Conservation (phyloP, 1,140 invertebrate genomes). For the Steinernema feltiae region DNA sequence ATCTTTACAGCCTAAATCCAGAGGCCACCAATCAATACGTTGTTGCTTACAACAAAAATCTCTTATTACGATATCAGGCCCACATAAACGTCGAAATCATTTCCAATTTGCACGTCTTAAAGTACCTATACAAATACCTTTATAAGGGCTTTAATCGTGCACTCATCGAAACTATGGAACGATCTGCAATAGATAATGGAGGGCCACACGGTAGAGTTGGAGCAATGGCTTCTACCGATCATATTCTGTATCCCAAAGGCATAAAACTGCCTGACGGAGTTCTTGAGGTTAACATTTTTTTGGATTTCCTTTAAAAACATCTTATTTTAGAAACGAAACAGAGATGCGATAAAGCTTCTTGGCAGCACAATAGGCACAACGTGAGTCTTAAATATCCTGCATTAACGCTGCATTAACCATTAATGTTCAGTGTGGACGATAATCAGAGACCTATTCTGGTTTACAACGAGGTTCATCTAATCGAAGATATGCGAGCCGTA, state of each 20-base stretch:
- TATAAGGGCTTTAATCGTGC: not conserved
- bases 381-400: not conserved
- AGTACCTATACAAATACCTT: not conserved
- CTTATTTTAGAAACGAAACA: too few species aligned
- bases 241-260: not conserved
- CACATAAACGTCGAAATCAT: slow-evolving; percentile 61
- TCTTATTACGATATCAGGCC: slow-evolving; percentile 61
- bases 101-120: not conserved
- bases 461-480: not conserved
- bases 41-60: slow-evolving; percentile 62
- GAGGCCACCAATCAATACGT: slow-evolving; percentile 58
- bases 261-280: not conserved
- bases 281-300: too few species aligned
- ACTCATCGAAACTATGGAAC: not conserved
- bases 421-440: too few species aligned
- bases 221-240: not conserved
- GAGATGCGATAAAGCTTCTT: not conserved
- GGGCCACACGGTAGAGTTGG: not conserved
- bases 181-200: not conserved
- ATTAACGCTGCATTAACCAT: not conserved
- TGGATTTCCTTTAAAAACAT: too few species aligned
- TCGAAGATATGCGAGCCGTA: not conserved
- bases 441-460: not conserved
- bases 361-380: not conserved
- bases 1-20: not conserved